Evolutionary conservation across 2,113 vertebrate genomes (phyloP), one percentile per base, ranked within the genome.

Genomic region (Platichthys stellatus): DNA sequence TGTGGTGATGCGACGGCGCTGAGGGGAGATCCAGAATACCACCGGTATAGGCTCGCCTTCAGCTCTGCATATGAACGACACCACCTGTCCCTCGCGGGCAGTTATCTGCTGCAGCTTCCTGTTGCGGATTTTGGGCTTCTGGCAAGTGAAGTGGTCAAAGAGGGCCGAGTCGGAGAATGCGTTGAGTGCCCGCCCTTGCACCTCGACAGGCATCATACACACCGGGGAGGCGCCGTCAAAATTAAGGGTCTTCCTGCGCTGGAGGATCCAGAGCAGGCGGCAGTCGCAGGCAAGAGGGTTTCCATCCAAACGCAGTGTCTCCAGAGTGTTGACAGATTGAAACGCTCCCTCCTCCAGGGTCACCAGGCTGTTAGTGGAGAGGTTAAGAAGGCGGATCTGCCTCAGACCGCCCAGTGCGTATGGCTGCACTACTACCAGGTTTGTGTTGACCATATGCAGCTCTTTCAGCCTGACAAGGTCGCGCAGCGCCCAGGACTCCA

Each of bases 271-370:
- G 12, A 99, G 95, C 57, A 99, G 94, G 40, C 98, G 97, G 74
- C 98, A 99, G 92, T 99, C 98, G 0, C 98, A 99, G 72, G 96
- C 95, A 82, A 99, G 89, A 1, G 98, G 98, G 90, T 99, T 99
- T 45, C 93, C 94, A 68, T 99, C 98, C 78, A 99, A 90, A 3
- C 98, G 94, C 81, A 99, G 90, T 0, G 96, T 97, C 92, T 98
- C 97, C 89, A 99, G 92, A 0, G 95, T 97, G 94, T 97, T 97
- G 38, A 98, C 96, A 0, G 98, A 98, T 81, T 98, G 97, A 90
- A 99, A 98, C 43, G 96, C 93, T 72, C 90, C 94, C 78, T 99
- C 98, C 82, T 99, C 98, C 88, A 99, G 85, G 0, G 96, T 98
- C 77, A 96, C 93, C 76, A 99, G 89, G 56, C 91, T 93, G 84